Base-by-base conservation (phyloP, 1,140 invertebrate genomes). In the Brachionus plicatilis region DNA sequence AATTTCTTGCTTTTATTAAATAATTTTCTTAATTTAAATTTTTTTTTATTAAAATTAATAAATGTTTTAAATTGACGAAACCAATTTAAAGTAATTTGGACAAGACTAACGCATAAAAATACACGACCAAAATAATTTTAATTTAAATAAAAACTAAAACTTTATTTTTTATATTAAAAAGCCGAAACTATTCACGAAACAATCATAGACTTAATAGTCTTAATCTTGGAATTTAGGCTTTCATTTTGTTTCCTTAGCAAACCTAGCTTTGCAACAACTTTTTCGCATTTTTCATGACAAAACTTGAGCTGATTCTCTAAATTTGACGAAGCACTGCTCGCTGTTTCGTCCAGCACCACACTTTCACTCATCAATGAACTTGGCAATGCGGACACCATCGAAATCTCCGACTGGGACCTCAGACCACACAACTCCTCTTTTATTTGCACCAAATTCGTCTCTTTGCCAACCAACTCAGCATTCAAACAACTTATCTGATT, bases 201-300 rank as follows among this genome's bases (percentile, higher is more conserved):
- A 45, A 76, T 76, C 72, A 76, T 76, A 14, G 72, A 76, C 45
- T 53, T 76, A 50, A 76, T 76, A 29, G 72, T 76, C 47, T n/a
- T 76, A 27, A 76, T 76, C 50, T 76, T 76, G 9, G 43, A 27
- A 50, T 76, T 76, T 14, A 76, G n/a, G 29, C 72, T 76, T 50
- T 76, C 72, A 29, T 76, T 76, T 76, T 76, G 72, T 50, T 76
- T 76, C 33, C 27, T 76, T 0, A 76, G 17, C 45, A 27, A n/a
- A 20, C 17, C 50, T 12, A 76, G 47, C 27, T 76, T 76, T 8
- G 72, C 72, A 8, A 76, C 72, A 20, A 76, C 72, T 76, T 76
- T 76, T 27, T 76, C 72, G 20, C 72, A 76, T 27, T 76, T 76
- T 50, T 76, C 72, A 76, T 76, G 72, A 33, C 72, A 76, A 76